Evolutionary conservation across 2,797 vertebrate species (phyloP), one percentile per base, ranked within the genome.

Genomic region (Cheirogaleus major): DNA sequence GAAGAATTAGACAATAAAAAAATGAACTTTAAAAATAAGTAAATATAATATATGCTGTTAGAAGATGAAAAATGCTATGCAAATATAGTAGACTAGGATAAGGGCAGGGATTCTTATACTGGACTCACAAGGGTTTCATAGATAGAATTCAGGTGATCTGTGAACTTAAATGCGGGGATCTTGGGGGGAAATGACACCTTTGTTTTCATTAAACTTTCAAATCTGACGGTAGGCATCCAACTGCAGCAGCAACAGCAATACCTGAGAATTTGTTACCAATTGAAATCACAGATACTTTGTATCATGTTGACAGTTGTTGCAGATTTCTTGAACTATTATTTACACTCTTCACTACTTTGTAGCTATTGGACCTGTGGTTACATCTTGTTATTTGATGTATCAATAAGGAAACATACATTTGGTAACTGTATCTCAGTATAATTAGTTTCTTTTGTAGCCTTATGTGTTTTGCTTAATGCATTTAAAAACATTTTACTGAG

Each of bases 331-430:
- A 79, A 27, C 25, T 75, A 30, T 30, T 63, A 13, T 80, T 89
- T 63, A 38, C 13, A 32, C 6, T 69, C 23, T 27, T 80, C 2
- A 30, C 30, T 93, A 57, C 84, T 92, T 92, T 93, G 92, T 93
- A 84, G 81, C 86, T 38, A 27, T 18, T 70, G 20, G 38, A 45
- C 1, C n/a, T 82, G 32, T 7, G 17, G 8, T 59, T 87, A 87
- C 43, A 67, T 27, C 61, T 91, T 84, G 27, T 76, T 95, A 65
- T 52, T 93, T 80, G 93, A 76, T 32, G 41, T 63, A 63, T 80
- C 95, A 72, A 35, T 75, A 76, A 92, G 73, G 72, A 96, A 93
- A 65, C 32, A 83, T 25, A 41, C 22, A 80, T 73, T 91, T 78
- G 41, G 70, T 67, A 90, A 93, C 55, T 95, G 7, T 95, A 52